phyloP scores from a whole-genome alignment of 2,113 vertebrate genomes.

The Aphyosemion australe region DNA sequence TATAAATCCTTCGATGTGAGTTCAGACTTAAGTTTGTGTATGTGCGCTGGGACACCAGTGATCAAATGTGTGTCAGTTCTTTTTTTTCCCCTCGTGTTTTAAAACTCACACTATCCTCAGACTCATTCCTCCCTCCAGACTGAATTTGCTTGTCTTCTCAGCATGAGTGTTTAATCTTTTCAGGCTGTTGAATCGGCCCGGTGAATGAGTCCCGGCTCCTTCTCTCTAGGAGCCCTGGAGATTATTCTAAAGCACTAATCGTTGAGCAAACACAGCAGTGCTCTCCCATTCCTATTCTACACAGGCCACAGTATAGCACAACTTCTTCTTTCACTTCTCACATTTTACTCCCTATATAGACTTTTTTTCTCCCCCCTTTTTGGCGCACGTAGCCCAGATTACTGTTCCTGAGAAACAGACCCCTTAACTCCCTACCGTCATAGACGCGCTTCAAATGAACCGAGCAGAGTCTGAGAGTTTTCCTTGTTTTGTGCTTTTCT shows the following conservation, averaged over 20 bases:
- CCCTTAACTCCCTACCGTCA: conserved; percentile 44
- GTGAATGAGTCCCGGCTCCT: conserved; percentile 97
- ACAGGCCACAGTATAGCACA: conserved; percentile 92
- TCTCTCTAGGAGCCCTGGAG: conserved; percentile 96
- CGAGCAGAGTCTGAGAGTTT: conserved; percentile 49
- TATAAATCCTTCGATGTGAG: conserved; percentile 46
- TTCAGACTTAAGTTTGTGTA: conserved; percentile 45
- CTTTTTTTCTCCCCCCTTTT: conserved; percentile 69
- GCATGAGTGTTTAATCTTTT: conserved; percentile 99
- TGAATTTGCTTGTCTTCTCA: conserved; percentile 99
- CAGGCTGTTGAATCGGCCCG: conserved; percentile 96
- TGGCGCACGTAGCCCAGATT: conserved; percentile 67
- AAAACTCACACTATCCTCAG: conserved; percentile 66
- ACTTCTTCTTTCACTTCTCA: conserved; percentile 77
- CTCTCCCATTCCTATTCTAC: conserved; percentile 89
- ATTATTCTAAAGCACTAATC: conserved; percentile 99
- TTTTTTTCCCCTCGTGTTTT: conserved; percentile 28
- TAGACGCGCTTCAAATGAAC: conserved; percentile 57
- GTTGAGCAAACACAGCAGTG: conserved; percentile 99
- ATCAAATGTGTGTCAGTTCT: conserved; percentile 54
- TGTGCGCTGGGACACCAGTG: conserved; percentile 49
- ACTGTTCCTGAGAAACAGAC: conserved; percentile 71
- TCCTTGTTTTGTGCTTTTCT: conserved; percentile 64
- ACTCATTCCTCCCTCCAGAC: conserved; percentile 92
- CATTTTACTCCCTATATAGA: conserved; percentile 64